A percentile compares a stretch with the other conserved stretches of the same genome.
Conservation (phyloP, 1,140 invertebrate genomes). For the Camponotus pennsylvanicus region DNA sequence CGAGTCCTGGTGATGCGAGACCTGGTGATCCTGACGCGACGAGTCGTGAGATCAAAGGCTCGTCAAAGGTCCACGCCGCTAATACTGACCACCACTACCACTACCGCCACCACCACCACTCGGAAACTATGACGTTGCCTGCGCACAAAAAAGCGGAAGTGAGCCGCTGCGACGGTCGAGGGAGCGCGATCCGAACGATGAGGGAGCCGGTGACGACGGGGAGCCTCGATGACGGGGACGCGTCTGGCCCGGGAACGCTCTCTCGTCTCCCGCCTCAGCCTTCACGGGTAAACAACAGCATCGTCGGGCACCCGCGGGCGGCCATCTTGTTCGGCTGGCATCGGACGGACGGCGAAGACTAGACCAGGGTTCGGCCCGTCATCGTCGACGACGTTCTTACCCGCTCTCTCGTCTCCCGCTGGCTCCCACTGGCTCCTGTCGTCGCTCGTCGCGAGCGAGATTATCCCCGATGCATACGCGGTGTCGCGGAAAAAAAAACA, state of each 20-base stretch:
- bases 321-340: slow-evolving; percentile 80
- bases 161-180: not conserved
- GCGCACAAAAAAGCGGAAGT: not conserved
- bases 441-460: not conserved
- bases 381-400: slow-evolving; percentile 19
- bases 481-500: too few species aligned
- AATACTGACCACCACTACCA: too few species aligned
- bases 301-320: slow-evolving; percentile 65
- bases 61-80: too few species aligned
- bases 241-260: too few species aligned
- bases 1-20: too few species aligned
- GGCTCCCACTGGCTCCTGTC: too few species aligned
- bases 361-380: not conserved
- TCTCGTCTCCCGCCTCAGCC: not conserved
- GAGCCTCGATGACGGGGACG: not conserved
- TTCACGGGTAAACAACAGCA: slow-evolving; percentile 79
- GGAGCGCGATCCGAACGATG: too few species aligned
- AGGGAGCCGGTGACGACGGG: not conserved
- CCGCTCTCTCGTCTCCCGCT: not conserved
- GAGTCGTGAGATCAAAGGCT: too few species aligned
- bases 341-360: not conserved
- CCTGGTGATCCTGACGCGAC: too few species aligned
- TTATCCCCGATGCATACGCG: not conserved
- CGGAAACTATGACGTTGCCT: not conserved
- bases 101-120: too few species aligned